Conservation (phyloP, 2,888 invertebrate genomes). For the Danaus chrysippus region DNA sequence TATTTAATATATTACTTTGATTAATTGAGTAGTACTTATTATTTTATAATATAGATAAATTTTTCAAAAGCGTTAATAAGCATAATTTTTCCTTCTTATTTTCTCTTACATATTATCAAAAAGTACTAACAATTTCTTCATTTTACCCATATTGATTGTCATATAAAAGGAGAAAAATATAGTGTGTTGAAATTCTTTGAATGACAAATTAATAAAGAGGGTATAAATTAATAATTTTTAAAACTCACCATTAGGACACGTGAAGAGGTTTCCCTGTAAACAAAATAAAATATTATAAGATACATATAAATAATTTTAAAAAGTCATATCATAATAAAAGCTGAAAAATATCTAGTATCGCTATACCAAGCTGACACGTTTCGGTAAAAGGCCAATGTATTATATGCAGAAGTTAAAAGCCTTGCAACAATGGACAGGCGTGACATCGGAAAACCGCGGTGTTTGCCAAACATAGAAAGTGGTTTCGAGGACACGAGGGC, state of each 20-base stretch:
- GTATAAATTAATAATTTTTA: slow-evolving; percentile 11
- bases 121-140: no score
- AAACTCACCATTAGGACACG: slow-evolving; percentile 86
- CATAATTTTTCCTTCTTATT: no score
- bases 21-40: no score
- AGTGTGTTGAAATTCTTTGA: background rate
- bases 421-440: slow-evolving; percentile 31
- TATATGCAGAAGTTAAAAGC: slow-evolving; percentile 14
- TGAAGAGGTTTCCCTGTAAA: slow-evolving; percentile 84
- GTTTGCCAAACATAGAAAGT: slow-evolving; percentile 59
- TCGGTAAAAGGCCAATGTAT: slow-evolving; percentile 21
- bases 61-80: no score
- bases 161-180: no score
- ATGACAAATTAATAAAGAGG: background rate
- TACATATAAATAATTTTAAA: background rate
- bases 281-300: slow-evolving; percentile 40
- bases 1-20: background rate
- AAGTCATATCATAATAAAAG: background rate
- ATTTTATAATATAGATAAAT: no score
- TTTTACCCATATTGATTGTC: no score
- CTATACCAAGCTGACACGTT: slow-evolving; percentile 5
- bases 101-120: no score
- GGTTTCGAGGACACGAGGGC: slow-evolving; percentile 46
- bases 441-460: slow-evolving; percentile 22
- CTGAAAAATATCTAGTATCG: background rate